A percentile compares a stretch with the other conserved stretches of the same genome.
Evolutionary conservation across 1,140 invertebrate genomes (phyloP).

Genomic region (Globodera rostochiensis): DNA sequence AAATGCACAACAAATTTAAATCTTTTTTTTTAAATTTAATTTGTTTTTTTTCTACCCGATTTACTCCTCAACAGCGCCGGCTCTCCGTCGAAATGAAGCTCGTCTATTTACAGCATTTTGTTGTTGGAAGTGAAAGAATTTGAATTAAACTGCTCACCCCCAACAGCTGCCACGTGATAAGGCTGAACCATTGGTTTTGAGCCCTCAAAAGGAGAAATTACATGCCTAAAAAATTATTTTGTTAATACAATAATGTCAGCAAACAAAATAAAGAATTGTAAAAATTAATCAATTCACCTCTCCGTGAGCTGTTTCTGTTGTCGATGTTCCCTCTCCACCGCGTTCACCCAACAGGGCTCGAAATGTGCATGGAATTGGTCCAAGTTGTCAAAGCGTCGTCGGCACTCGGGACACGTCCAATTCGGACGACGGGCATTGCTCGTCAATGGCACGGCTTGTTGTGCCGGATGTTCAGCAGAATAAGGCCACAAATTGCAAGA

Average conservation of each 20-base stretch:
- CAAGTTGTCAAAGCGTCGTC: background rate
- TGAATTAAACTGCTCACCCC: background rate
- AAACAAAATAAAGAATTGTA: no score
- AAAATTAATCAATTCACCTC: background rate
- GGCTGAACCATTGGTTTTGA: background rate
- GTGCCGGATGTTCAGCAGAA: no score
- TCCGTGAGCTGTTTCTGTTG: background rate
- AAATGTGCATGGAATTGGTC: conserved; percentile 10
- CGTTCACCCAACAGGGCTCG: conserved; percentile 13
- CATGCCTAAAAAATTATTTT: no score
- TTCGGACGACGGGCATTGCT: background rate
- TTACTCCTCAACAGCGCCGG: conserved; percentile 2
- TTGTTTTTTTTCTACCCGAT: background rate
- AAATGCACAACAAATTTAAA: background rate
- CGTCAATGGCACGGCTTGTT: no score
- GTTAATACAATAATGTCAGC: no score
- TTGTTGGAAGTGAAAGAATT: background rate
- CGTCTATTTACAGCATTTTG: background rate
- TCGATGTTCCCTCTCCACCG: conserved; percentile 10
- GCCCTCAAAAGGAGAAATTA: no score
- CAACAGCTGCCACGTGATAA: background rate
- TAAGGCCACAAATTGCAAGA: no score
- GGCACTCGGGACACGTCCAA: conserved; percentile 14
- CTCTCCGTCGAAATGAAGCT: conserved; percentile 13
- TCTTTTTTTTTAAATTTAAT: background rate